Evolutionary conservation across 2,113 vertebrate species (phyloP).

Genomic region (Zosterops borbonicus): DNA sequence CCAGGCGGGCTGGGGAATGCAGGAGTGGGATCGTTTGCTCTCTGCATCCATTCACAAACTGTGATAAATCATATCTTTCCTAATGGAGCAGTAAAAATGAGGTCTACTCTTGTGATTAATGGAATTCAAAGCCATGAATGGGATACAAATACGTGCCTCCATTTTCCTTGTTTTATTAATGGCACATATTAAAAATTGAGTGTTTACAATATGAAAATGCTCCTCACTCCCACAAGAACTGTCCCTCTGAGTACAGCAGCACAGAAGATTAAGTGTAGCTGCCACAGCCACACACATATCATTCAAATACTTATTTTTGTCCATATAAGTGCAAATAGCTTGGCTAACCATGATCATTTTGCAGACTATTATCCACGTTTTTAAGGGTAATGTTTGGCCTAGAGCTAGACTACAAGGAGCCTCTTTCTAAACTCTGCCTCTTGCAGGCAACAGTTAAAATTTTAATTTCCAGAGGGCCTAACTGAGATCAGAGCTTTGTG

Average conservation of each 20-base stretch:
- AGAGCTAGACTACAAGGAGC: neutral
- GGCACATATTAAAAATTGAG: neutral
- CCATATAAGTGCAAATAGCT: neutral
- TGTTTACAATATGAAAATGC: neutral
- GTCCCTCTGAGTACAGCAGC: neutral
- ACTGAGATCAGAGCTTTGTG: neutral
- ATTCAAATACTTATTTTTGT: neutral
- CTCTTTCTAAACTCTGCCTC: neutral
- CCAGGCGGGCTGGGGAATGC: neutral
- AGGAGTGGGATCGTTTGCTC: accelerated
- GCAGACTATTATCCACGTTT: neutral
- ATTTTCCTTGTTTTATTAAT: neutral
- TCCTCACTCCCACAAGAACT: neutral
- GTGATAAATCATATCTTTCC: neutral
- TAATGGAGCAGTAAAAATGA: neutral
- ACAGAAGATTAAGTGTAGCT: neutral
- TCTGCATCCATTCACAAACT: neutral
- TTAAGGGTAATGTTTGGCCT: neutral
- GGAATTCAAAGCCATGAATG: neutral
- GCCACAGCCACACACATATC: neutral
- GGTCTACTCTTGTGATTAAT: neutral
- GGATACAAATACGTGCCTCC: neutral
- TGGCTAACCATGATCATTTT: neutral
- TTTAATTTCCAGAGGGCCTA: neutral
- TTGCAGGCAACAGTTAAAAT: neutral